phyloP scores from a whole-genome alignment of 2,797 vertebrate species.

The Myotis findleyi region DNA sequence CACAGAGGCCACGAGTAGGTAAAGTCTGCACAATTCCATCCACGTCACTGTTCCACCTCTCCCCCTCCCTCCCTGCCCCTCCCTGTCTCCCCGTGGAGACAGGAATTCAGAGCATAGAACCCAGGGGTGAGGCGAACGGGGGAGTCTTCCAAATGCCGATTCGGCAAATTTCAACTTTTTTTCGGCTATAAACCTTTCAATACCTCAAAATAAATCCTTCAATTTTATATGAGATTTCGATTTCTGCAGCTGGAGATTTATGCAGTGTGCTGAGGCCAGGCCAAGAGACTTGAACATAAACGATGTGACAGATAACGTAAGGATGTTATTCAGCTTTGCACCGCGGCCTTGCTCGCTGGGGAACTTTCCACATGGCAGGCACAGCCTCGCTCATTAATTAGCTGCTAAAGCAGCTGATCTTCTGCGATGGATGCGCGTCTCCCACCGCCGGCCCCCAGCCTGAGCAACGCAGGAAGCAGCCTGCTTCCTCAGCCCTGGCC shows the following conservation, averaged over 20 bases:
- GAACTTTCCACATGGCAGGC: constrained; percentile 50
- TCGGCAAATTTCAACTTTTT: constrained; percentile 73
- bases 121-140: background rate
- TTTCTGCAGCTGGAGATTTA: constrained; percentile 82
- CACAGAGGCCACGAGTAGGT: background rate
- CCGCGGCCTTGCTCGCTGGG: background rate
- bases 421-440: background rate
- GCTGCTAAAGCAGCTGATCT: constrained; percentile 45
- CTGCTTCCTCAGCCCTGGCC: background rate
- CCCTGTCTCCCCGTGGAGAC: background rate
- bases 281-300: constrained; percentile 73
- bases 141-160: constrained; percentile 74
- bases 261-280: constrained; percentile 64
- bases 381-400: constrained; percentile 28
- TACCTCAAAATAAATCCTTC: constrained; percentile 85
- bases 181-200: constrained; percentile 85
- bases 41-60: background rate
- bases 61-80: background rate
- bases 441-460: background rate
- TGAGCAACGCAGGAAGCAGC: background rate
- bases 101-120: constrained; percentile 47
- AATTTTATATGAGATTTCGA: constrained; percentile 75
- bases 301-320: constrained; percentile 58
- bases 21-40: constrained; percentile 2
- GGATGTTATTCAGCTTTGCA: constrained; percentile 52